A percentile compares a stretch with the other conserved stretches of the same genome.
Conservation (phyloP, 2,888 invertebrate genomes). For the Tholera decimalis region DNA sequence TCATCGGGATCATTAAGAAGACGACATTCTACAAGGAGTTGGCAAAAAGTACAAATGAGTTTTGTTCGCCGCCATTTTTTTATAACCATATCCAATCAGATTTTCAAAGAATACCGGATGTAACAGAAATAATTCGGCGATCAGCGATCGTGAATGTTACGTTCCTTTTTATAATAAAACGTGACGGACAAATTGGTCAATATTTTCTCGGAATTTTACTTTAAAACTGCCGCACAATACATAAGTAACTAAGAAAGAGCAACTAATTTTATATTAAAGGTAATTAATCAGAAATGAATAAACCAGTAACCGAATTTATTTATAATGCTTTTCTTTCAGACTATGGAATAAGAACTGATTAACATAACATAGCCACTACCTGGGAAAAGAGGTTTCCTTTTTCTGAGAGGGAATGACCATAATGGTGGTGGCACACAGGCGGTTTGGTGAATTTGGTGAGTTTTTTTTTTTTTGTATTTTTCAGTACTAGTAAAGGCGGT, state of each 20-base stretch:
- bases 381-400: too few species aligned
- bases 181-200: constrained; percentile 14
- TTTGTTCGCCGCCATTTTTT: constrained; percentile 20
- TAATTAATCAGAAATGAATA: constrained; percentile 2
- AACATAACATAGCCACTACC: too few species aligned
- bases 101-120: constrained; percentile 22
- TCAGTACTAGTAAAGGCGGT: too few species aligned
- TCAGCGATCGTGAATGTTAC: constrained; percentile 21
- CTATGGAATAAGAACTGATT: too few species aligned
- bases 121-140: constrained; percentile 32
- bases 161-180: constrained; percentile 18
- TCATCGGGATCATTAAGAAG: constrained; percentile 24
- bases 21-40: background rate
- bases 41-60: constrained; percentile 32
- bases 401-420: too few species aligned
- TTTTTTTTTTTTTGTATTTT: too few species aligned
- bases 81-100: constrained; percentile 12
- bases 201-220: constrained; percentile 11
- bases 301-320: background rate
- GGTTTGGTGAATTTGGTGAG: too few species aligned
- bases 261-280: constrained; percentile 15
- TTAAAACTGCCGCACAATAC: constrained; percentile 8
- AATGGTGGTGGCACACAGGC: too few species aligned
- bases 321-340: background rate
- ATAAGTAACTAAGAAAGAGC: constrained; percentile 11